A percentile compares a stretch with the other conserved stretches of the same genome.
These are phyloP conservation scores for Hetaerina titia DNA, from an alignment of 2,888 invertebrate species.

Conservation along the genomic window DNA sequence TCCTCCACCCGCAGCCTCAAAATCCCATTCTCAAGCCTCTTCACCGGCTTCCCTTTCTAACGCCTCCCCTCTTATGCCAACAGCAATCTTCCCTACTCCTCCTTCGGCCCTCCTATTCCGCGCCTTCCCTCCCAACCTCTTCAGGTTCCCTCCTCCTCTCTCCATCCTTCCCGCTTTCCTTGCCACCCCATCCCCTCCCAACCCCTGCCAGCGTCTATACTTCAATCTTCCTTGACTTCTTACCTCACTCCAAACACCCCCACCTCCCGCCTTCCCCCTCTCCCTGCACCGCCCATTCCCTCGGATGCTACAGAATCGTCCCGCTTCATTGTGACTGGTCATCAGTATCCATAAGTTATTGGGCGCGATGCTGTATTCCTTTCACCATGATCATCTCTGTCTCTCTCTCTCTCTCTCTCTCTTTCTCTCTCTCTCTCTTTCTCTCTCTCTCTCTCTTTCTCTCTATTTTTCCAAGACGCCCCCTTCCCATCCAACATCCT, in stretches of 20 bases:
- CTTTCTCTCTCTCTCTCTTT: slow-evolving; percentile 71
- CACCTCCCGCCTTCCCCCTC: background rate
- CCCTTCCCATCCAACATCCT: slow-evolving; percentile 72
- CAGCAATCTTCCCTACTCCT: background rate
- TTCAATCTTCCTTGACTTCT: slow-evolving; percentile 27
- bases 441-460: slow-evolving; percentile 72
- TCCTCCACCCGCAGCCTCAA: slow-evolving; percentile 23
- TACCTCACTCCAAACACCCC: background rate
- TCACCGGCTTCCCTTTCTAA: background rate
- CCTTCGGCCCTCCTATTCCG: background rate
- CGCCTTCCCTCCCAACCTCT: background rate
- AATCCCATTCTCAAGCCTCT: slow-evolving; percentile 37
- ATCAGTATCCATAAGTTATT: slow-evolving; percentile 73
- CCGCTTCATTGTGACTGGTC: slow-evolving; percentile 71
- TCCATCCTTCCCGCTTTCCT: background rate
- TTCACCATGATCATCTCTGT: slow-evolving; percentile 73
- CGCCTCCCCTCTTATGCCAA: background rate
- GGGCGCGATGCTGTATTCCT: slow-evolving; percentile 76
- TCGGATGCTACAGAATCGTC: slow-evolving; percentile 28
- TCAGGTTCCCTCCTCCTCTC: background rate
- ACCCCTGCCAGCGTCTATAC: background rate
- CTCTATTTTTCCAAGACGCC: slow-evolving; percentile 75
- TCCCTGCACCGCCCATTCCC: background rate
- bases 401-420: slow-evolving; percentile 80
- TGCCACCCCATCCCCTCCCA: background rate